These are phyloP conservation scores for Zosterops hypoxanthus DNA, from an alignment of 2,113 vertebrate genomes.

Conservation along the genomic window DNA sequence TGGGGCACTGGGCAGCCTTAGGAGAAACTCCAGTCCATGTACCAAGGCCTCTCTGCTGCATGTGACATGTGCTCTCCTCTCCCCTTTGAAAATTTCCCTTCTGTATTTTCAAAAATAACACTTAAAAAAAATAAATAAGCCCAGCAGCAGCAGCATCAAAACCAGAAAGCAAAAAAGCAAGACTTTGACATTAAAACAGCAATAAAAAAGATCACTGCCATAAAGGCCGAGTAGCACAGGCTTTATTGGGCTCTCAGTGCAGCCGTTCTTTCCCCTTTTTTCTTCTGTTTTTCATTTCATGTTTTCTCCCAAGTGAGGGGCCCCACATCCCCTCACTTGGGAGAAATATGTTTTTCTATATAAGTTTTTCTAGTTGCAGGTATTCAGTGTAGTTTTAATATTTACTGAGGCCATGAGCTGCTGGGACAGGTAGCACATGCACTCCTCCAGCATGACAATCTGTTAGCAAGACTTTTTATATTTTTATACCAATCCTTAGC, in stretches of 20 bases:
- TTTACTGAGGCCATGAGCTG: accelerated
- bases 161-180: neutral
- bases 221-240: neutral
- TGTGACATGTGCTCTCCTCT: accelerated
- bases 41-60: neutral
- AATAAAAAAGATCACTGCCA: neutral
- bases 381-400: neutral
- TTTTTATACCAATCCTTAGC: neutral
- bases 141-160: neutral
- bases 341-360: too few relatives aligned
- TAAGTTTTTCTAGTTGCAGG: neutral
- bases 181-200: neutral
- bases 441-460: neutral
- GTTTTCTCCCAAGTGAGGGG: conserved; percentile 10
- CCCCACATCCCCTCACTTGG: neutral
- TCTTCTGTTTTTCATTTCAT: conserved; percentile 25
- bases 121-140: neutral
- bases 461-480: accelerated
- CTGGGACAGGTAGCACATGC: neutral
- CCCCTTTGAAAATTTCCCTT: neutral
- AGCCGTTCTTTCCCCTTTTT: neutral
- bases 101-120: neutral
- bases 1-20: neutral
- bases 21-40: neutral
- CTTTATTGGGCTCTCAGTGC: neutral